Base-by-base conservation (phyloP, 2,888 invertebrate genomes). In the Imbricaverruca yamaguchii region DNA sequence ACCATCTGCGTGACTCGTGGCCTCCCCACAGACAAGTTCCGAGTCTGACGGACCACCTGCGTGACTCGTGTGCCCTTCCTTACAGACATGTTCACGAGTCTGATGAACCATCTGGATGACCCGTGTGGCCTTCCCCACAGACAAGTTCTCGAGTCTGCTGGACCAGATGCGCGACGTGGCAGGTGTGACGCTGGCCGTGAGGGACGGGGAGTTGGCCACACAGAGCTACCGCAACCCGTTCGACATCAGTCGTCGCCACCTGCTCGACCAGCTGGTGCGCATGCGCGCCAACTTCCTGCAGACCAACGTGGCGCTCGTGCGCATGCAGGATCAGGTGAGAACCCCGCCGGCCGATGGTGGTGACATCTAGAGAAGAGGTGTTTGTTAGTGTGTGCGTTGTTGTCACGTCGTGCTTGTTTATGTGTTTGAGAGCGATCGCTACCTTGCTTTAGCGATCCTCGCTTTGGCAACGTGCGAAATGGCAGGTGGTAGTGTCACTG, bases 201-300 rank as follows among this genome's bases (percentile, higher is more conserved):
- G 80, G 83, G 91, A 85, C 88, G 91, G 85, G 86, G 89, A 90
- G 81, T 89, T 91, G 85, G 88, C 90, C 25, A 88, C 89, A 12
- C 92, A 93, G 85, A 91, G 92, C 67, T 97, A 94, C 87, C 91
- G 96, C 84, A 98, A 99, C 89, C 96, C 98, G 0, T 98, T 96
- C 86, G 98, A 98, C 89, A 95, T 99, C 86, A 94, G 95, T 53
- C 90, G 98, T 80, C 91, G 93, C 84, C 92, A 93, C 86, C 89
- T 98, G 78, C 89, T 98, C 83, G 96, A 96, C 88, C 98, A 98
- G 89, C 93, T 98, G 83, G 84, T 83, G 6, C 90, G 96, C 85
- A 97, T 99, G 96, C 91, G 97, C 67, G 93, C 95, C 78, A 97
- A 98, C 87, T 95, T 98, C 88, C 89, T 97, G 67, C 84, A 84